A percentile compares a stretch with the other conserved stretches of the same genome.
These are phyloP conservation scores for Cotesia typhae DNA, from an alignment of 1,140 invertebrate species.

Conservation along the genomic window DNA sequence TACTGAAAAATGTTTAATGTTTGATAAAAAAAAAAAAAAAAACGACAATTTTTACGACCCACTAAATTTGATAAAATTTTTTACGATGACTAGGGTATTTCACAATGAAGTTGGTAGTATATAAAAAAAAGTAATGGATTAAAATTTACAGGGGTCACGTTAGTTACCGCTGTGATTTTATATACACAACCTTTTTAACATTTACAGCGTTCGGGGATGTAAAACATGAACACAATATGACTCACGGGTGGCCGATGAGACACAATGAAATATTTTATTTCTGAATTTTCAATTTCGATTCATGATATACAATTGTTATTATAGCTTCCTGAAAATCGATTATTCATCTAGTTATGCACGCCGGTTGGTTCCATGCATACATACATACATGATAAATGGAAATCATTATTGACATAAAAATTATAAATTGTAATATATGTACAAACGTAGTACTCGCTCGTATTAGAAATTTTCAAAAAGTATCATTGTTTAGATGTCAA, in stretches of 20 bases:
- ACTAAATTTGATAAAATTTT: background rate
- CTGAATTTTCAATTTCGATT: background rate
- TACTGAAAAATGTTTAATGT: too few species aligned
- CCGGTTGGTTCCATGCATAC: too few species aligned
- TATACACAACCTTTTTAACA: background rate
- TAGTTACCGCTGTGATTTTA: slow-evolving; percentile 14
- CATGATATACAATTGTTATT: background rate
- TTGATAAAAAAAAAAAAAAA: too few species aligned
- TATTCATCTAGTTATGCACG: too few species aligned
- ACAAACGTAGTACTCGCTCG: too few species aligned
- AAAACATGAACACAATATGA: slow-evolving; percentile 18
- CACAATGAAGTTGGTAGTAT: background rate
- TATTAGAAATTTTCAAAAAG: too few species aligned
- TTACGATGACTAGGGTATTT: background rate
- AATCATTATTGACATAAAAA: too few species aligned
- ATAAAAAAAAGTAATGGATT: background rate
- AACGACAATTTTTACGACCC: background rate
- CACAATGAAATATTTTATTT: background rate
- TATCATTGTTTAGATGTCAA: too few species aligned
- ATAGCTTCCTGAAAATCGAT: too few species aligned
- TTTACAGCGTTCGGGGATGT: slow-evolving; percentile 2
- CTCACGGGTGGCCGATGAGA: slow-evolving; percentile 15
- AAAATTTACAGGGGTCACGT: slow-evolving; percentile 9
- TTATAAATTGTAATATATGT: too few species aligned
- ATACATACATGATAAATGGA: too few species aligned